Conservation (phyloP, 1,140 invertebrate species). For the Mycetomoellerius zeteki region DNA sequence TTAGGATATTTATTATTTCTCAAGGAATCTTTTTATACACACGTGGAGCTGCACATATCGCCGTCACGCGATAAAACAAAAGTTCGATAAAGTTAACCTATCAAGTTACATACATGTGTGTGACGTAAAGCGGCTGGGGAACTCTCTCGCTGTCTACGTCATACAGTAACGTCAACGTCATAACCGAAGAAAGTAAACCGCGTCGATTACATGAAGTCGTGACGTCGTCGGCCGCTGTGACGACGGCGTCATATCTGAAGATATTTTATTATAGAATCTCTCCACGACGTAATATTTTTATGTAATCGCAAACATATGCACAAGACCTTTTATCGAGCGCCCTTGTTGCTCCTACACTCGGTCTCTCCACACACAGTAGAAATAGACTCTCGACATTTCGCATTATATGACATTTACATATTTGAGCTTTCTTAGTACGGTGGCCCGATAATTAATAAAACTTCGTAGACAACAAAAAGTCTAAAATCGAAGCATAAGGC, state of each 20-base stretch:
- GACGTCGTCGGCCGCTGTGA: neutral
- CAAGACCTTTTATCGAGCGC: conserved; percentile 55
- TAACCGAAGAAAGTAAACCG: conserved; percentile 48
- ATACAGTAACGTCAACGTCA: conserved; percentile 46
- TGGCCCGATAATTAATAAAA: conserved; percentile 47
- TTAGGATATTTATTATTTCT: conserved; percentile 1
- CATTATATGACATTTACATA: conserved; percentile 64
- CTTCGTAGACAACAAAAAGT: too few species aligned
- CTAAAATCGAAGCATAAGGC: too few species aligned
- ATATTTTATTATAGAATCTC: conserved; percentile 29
- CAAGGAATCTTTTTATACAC: conserved; percentile 16
- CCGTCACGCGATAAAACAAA: conserved; percentile 13
- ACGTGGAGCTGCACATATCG: neutral
- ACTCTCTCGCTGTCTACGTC: conserved; percentile 29
- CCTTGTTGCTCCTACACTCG: conserved; percentile 39
- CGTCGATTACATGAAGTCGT: conserved; percentile 35
- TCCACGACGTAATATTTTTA: conserved; percentile 26
- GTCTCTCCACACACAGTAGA: conserved; percentile 68
- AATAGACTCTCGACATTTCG: conserved; percentile 75
- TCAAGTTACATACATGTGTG: conserved; percentile 30
- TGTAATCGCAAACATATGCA: neutral
- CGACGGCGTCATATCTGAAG: conserved; percentile 21
- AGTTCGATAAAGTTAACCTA: conserved; percentile 19
- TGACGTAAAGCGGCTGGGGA: conserved; percentile 40
- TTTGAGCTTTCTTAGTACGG: conserved; percentile 50